These are phyloP conservation scores for Ormyrus rosae DNA, from an alignment of 2,888 invertebrate genomes.

Conservation along the genomic window DNA sequence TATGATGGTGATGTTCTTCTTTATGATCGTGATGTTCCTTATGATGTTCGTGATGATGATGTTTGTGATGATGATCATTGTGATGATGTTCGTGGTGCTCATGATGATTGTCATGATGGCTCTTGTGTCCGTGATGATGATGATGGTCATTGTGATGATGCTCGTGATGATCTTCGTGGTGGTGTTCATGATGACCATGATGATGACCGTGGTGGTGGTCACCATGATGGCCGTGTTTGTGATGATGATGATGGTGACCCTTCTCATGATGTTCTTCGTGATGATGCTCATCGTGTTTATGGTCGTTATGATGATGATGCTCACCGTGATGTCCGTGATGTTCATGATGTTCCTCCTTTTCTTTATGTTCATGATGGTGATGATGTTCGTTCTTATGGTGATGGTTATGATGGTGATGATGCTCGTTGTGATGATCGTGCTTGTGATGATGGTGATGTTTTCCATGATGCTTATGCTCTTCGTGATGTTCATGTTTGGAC, in stretches of 20 bases:
- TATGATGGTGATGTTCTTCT: conserved; percentile 26
- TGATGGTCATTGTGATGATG: conserved; percentile 37
- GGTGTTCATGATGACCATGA: conserved; percentile 42
- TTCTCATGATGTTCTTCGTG: conserved; percentile 37
- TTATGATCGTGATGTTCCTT: conserved; percentile 39
- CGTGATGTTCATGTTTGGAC: conserved; percentile 54
- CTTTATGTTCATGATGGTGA: conserved; percentile 55
- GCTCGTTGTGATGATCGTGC: conserved; percentile 54
- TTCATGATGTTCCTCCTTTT: conserved; percentile 55
- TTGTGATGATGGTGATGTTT: conserved; percentile 57
- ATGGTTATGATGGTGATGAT: conserved; percentile 56
- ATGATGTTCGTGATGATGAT: conserved; percentile 15
- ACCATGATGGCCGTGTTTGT: conserved; percentile 48
- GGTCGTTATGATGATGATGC: conserved; percentile 41
- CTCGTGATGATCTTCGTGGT: conserved; percentile 36
- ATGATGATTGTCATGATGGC: conserved; percentile 18
- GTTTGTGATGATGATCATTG: conserved; percentile 28
- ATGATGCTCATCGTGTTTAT: conserved; percentile 41
- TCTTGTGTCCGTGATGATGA: conserved; percentile 35
- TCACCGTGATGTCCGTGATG: conserved; percentile 48
- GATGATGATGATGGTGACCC: conserved; percentile 32
- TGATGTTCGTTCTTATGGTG: conserved; percentile 55
- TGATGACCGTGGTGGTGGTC: conserved; percentile 43
- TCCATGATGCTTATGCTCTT: conserved; percentile 56
- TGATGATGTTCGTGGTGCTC: conserved; percentile 43